Evolutionary conservation across 2,888 invertebrate species (phyloP).

Genomic region (Pristionchus arcanus): DNA sequence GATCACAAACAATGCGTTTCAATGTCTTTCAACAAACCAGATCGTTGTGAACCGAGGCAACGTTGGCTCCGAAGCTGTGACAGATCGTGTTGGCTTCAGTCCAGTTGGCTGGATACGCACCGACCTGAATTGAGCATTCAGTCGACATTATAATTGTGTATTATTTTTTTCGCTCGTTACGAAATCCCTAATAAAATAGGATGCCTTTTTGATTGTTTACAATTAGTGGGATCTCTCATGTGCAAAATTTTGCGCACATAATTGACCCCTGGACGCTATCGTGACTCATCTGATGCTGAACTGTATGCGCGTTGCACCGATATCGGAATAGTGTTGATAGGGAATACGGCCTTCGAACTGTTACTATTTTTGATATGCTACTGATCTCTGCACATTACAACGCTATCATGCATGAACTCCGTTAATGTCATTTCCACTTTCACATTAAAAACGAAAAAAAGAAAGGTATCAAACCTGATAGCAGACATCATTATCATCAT

Average conservation of each 20-base stretch:
- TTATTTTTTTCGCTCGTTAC: too few relatives aligned
- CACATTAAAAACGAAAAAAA: background rate
- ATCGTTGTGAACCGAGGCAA: background rate
- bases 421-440: background rate
- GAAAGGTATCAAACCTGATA: background rate
- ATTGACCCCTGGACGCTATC: too few relatives aligned
- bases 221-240: too few relatives aligned
- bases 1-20: too few relatives aligned
- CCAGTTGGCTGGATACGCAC: background rate
- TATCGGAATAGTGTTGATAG: background rate
- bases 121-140: background rate
- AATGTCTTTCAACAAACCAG: background rate
- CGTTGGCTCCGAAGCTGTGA: background rate
- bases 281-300: background rate
- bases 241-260: too few relatives aligned
- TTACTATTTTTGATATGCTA: background rate
- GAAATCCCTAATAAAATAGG: too few relatives aligned
- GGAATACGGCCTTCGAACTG: too few relatives aligned
- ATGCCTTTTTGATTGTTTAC: too few relatives aligned
- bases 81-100: background rate
- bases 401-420: too few relatives aligned
- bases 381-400: background rate
- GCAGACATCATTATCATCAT: background rate
- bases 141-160: too few relatives aligned
- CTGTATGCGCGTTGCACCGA: background rate